A percentile compares a stretch with the other conserved stretches of the same genome.
These are phyloP conservation scores for Poecilia velifera DNA, from an alignment of 2,797 vertebrate species.

Conservation along the genomic window DNA sequence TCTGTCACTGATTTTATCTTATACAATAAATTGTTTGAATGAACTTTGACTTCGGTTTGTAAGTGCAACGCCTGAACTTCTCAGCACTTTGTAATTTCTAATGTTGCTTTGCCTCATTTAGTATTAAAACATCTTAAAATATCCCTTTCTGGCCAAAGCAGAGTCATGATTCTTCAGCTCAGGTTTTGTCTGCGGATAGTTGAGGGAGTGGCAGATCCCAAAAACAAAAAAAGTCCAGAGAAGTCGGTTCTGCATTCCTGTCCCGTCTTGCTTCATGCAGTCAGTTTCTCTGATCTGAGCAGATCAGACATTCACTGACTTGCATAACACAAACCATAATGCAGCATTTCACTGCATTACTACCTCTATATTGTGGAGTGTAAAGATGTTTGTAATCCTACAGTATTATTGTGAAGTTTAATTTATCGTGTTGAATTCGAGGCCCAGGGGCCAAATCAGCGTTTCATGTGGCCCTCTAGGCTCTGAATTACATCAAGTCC, in stretches of 20 bases:
- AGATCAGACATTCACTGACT: constrained; percentile 27
- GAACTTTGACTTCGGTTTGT: background rate
- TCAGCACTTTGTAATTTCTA: background rate
- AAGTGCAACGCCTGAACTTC: background rate
- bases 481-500: no score
- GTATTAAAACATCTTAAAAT: background rate
- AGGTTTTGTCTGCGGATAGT: constrained; percentile 33
- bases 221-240: constrained; percentile 29
- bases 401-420: no score
- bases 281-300: constrained; percentile 32
- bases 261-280: constrained; percentile 66
- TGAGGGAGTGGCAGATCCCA: constrained; percentile 58
- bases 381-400: background rate
- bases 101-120: background rate
- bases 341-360: constrained; percentile 1
- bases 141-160: background rate
- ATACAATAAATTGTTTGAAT: background rate
- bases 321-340: constrained; percentile 9
- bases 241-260: constrained; percentile 68
- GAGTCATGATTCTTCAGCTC: constrained; percentile 24
- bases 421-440: no score
- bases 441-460: no score
- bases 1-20: background rate
- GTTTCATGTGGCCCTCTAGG: no score
- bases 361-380: constrained; percentile 12